phyloP scores from a whole-genome alignment of 2,797 vertebrate species.

The Buphagus erythrorhynchus region DNA sequence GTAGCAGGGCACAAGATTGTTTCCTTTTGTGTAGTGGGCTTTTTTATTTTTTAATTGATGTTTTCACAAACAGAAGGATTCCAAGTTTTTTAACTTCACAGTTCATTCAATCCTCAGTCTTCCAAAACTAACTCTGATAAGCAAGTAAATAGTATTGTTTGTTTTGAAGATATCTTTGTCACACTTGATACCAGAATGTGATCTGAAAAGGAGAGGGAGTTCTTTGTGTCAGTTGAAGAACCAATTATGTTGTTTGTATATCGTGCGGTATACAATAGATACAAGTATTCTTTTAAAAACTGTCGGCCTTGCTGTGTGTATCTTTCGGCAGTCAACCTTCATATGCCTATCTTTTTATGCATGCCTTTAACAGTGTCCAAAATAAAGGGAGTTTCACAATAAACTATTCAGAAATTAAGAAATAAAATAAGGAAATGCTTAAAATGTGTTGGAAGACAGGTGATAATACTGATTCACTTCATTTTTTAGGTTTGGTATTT shows the following conservation, averaged over 20 bases:
- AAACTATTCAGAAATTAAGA: not conserved
- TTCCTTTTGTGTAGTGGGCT: not conserved
- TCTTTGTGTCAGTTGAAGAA: not conserved
- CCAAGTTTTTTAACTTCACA: not conserved
- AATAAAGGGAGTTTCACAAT: not conserved
- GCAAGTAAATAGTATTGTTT: not conserved
- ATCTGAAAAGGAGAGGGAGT: not conserved
- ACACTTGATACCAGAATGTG: accelerated
- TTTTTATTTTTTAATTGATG: not conserved
- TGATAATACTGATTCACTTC: not conserved
- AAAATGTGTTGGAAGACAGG: not conserved
- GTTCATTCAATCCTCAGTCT: not conserved
- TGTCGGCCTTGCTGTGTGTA: not conserved
- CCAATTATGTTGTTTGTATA: not conserved
- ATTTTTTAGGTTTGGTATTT: not conserved
- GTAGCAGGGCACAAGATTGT: accelerated
- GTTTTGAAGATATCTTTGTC: not conserved
- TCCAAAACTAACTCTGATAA: not conserved
- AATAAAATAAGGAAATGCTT: not conserved
- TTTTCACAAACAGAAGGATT: not conserved
- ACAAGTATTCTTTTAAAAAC: not conserved
- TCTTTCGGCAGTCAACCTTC: not conserved
- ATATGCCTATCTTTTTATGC: not conserved
- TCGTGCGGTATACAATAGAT: not conserved
- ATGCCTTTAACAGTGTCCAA: not conserved